phyloP scores from a whole-genome alignment of 2,113 vertebrate species.

The rat (Rattus norvegicus) region DNA sequence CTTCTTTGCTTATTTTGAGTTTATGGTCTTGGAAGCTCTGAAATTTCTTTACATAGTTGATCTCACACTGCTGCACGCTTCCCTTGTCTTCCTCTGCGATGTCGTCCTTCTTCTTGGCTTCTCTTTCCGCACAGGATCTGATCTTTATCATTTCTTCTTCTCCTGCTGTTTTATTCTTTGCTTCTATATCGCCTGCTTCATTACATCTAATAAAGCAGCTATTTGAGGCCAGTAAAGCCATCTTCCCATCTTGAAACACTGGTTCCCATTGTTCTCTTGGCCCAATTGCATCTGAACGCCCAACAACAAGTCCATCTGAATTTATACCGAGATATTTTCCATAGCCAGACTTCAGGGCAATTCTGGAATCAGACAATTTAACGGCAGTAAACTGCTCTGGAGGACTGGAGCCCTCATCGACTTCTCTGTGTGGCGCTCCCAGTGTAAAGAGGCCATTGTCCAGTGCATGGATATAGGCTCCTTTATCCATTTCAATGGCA shows the following conservation, averaged over 20 bases:
- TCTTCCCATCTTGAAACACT: slow-evolving; percentile 96
- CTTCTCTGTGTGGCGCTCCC: slow-evolving; percentile 94
- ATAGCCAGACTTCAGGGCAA: slow-evolving; percentile 98
- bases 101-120: no score
- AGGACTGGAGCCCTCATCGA: slow-evolving; percentile 95
- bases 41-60: no score
- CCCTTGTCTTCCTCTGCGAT: no score
- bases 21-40: no score
- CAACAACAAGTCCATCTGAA: slow-evolving; percentile 95
- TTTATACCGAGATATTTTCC: slow-evolving; percentile 98
- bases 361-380: slow-evolving; percentile 95
- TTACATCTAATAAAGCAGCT: no score
- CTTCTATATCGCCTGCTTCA: no score
- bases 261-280: slow-evolving; percentile 98
- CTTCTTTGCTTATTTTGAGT: no score
- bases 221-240: no score
- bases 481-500: slow-evolving; percentile 97
- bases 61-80: no score
- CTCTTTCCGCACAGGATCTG: no score
- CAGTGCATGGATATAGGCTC: slow-evolving; percentile 94
- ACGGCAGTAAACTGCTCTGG: slow-evolving; percentile 98
- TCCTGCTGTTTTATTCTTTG: no score
- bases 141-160: no score
- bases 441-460: slow-evolving; percentile 98
- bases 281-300: slow-evolving; percentile 96